Evolutionary conservation across 2,797 vertebrate genomes (phyloP).

Genomic region (Gadopsis marmoratus): DNA sequence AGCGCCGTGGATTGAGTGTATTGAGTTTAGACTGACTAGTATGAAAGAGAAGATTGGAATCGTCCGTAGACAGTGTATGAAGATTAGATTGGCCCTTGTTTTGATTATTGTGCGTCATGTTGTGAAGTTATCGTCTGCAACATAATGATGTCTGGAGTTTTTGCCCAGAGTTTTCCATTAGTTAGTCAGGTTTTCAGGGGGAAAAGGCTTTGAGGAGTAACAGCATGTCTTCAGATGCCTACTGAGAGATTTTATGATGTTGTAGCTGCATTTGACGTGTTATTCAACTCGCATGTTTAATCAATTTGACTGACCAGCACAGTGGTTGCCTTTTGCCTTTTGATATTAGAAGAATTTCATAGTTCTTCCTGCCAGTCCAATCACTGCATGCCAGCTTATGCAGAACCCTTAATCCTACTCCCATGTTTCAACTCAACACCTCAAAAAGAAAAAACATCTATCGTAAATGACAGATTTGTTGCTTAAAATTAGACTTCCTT

Average conservation of each 20-base stretch:
- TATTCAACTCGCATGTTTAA: slow-evolving; percentile 41
- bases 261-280: slow-evolving; percentile 32
- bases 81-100: slow-evolving; percentile 73
- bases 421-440: neutral
- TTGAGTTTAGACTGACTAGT: slow-evolving; percentile 67
- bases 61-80: slow-evolving; percentile 62
- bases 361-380: neutral
- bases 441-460: neutral
- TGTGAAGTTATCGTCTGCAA: slow-evolving; percentile 71
- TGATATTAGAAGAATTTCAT: neutral
- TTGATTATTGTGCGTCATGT: slow-evolving; percentile 71
- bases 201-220: slow-evolving; percentile 25
- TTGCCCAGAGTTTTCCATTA: slow-evolving; percentile 67
- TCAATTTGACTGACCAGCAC: slow-evolving; percentile 12
- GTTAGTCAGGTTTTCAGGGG: slow-evolving; percentile 40
- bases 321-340: neutral
- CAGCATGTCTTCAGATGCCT: slow-evolving; percentile 36
- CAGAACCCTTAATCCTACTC: neutral
- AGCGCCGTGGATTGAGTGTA: slow-evolving; percentile 66
- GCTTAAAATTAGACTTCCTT: neutral
- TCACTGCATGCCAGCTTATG: neutral
- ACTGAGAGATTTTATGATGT: slow-evolving; percentile 29
- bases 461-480: neutral
- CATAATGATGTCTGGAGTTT: slow-evolving; percentile 76
- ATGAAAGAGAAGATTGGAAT: slow-evolving; percentile 74